Base-by-base conservation (phyloP, 2,888 invertebrate species). In the Blastobasis adustella region DNA sequence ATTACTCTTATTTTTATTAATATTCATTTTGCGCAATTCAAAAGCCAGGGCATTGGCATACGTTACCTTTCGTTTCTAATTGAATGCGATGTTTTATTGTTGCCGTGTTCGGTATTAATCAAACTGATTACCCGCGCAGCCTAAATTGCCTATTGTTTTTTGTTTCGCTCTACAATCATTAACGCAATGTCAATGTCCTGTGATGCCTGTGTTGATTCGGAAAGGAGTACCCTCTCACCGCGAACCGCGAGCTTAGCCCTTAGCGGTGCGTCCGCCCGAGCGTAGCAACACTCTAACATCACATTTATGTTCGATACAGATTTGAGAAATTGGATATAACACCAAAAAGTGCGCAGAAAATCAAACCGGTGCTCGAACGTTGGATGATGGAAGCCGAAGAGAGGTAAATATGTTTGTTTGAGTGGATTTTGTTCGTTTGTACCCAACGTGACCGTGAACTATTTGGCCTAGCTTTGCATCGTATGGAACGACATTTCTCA, bases 381-480 rank as follows among this genome's bases (percentile, higher is more conserved):
- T 98, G 98, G 98, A 98, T 98, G 98, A 95, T 95, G 86, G 98
- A 98, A 89, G 98, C 98, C 51, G 98, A 98, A 91, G 97, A 98
- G 91, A 96, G 98, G 94, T 98, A 87, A 89, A 73, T 88, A 87
- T 73, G 55, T 59, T 69, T 82, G 81, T 82, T 80, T 82, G 81
- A 84, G 82, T 84, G 86, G 80, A 71, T 72, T 76, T 64, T 81
- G 75, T 80, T 71, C 81, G 83, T 71, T 68, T 82, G 79, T 82
- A 78, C 71, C 70, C 77, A 69, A 71, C 84, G 83, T 82, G 82
- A 72, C 69, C 85, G 84, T 85, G 84, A 23, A 73, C 72, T 69
- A 87, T 87, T 85, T 86, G 88, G 88, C 88, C 84, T 78, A 69
- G 81, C 86, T 87, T 87, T 79, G 82, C 82, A 75, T 77, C 78